Conservation (phyloP, 2,888 invertebrate species). For the Anagyrus pseudococci region DNA sequence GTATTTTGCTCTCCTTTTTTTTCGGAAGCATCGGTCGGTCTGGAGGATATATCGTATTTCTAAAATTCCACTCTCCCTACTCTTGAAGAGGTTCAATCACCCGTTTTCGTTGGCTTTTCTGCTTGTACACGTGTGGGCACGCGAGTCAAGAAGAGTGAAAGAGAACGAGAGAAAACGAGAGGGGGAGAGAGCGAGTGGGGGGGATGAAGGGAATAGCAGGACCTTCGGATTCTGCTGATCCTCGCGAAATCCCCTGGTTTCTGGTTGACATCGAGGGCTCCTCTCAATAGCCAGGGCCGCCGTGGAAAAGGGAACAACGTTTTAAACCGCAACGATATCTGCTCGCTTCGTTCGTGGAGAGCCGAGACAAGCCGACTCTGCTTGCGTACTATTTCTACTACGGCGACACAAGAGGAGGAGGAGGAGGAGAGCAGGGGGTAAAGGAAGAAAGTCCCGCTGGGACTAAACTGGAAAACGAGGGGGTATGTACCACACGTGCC, state of each 20-base stretch:
- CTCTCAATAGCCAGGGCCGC: conserved; percentile 44
- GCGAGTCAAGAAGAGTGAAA: too few relatives aligned
- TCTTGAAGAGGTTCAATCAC: conserved; percentile 24
- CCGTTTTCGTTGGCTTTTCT: conserved; percentile 22
- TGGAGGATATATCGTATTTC: conserved; percentile 22
- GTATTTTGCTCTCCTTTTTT: conserved; percentile 3
- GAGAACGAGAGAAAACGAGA: too few relatives aligned
- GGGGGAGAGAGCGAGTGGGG: conserved; percentile 7
- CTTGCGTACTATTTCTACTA: too few relatives aligned
- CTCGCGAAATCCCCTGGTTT: conserved; percentile 54
- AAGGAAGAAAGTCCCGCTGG: conserved; percentile 42
- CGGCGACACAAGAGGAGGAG: too few relatives aligned
- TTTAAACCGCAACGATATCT: conserved; percentile 61
- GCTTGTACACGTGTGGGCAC: conserved; percentile 9
- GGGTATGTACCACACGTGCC: conserved; percentile 38
- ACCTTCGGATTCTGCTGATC: conserved; percentile 57
- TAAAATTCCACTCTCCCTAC: conserved; percentile 24
- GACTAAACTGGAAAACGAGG: conserved; percentile 45
- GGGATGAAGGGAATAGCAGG: conserved; percentile 9
- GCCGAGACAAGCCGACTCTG: conserved; percentile 40
- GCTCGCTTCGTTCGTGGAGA: conserved; percentile 49
- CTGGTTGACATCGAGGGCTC: conserved; percentile 44
- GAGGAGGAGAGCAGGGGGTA: background rate
- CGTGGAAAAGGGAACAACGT: conserved; percentile 48
- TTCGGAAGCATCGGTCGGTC: background rate